phyloP scores from a whole-genome alignment of 1,140 invertebrate species.

The Apis mellifera region Amel_HAv3.1 CM009940.2:7659501-7660000 shows the following conservation, averaged over 20 bases:
- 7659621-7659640: not conserved
- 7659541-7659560: not conserved
- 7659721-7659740: not conserved
- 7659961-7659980: not conserved
- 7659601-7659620: slow-evolving; percentile 14
- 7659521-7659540: not conserved
- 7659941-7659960: not conserved
- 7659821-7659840: slow-evolving; percentile 46
- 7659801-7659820: slow-evolving; percentile 63
- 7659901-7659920: not conserved
- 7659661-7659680: not conserved
- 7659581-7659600: slow-evolving; percentile 2
- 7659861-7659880: not conserved
- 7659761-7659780: slow-evolving; percentile 33
- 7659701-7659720: slow-evolving; percentile 4
- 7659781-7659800: slow-evolving; percentile 32
- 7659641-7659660: accelerated
- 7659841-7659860: slow-evolving; percentile 23
- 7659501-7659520: slow-evolving; percentile 24
- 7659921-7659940: too few species aligned
- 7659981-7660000: not conserved
- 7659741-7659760: slow-evolving; percentile 62
- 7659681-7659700: not conserved
- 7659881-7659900: not conserved
- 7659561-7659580: not conserved